These are phyloP conservation scores for Laterallus jamaicensis DNA, from an alignment of 2,113 vertebrate genomes.

Conservation along the genomic window DNA sequence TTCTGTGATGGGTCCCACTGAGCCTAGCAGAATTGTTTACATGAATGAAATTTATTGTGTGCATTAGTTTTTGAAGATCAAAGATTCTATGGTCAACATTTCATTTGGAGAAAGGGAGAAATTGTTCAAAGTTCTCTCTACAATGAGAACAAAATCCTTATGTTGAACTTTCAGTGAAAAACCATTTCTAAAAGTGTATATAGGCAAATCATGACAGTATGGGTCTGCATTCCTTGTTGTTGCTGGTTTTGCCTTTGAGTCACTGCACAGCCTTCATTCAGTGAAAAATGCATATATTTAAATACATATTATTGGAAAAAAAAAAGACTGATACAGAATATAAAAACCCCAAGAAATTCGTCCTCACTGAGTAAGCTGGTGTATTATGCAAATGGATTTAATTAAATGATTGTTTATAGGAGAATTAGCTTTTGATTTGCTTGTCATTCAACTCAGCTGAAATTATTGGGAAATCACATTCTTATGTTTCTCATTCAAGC, in stretches of 20 bases:
- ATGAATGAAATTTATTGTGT: background rate
- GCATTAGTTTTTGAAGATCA: slow-evolving; percentile 7
- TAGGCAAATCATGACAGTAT: background rate
- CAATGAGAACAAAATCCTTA: background rate
- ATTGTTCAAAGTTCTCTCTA: background rate
- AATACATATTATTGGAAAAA: background rate
- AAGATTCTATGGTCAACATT: background rate
- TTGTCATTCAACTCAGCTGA: background rate
- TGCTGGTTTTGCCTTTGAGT: background rate
- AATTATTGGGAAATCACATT: background rate
- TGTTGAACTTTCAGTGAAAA: background rate
- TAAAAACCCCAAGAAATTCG: background rate
- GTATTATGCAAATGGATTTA: background rate
- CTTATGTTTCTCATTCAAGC: background rate
- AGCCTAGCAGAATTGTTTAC: background rate
- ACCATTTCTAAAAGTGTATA: background rate
- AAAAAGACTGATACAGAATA: background rate
- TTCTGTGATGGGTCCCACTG: background rate
- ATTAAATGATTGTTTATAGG: background rate
- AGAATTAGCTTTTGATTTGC: background rate
- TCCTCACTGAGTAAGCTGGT: background rate
- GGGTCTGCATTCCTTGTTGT: background rate
- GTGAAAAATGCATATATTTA: background rate
- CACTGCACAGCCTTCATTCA: background rate
- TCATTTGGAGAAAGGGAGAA: background rate